phyloP scores from a whole-genome alignment of 1,140 invertebrate species.

The Cotesia typhae region DNA sequence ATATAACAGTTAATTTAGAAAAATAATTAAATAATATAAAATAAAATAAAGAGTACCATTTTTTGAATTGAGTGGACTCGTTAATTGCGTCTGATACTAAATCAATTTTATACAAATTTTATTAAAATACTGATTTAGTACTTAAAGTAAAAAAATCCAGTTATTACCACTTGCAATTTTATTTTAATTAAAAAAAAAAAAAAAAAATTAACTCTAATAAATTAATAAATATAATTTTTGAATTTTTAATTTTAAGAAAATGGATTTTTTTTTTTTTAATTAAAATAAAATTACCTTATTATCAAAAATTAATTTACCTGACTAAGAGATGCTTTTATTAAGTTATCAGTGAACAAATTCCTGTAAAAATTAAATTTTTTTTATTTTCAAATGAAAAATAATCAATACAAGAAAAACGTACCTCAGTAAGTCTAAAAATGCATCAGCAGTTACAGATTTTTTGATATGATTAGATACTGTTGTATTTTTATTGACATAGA shows the following conservation, averaged over 20 bases:
- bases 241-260: too few relatives aligned
- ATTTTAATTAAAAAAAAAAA: too few relatives aligned
- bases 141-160: too few relatives aligned
- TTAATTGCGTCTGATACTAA: constrained; percentile 58
- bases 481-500: constrained; percentile 38
- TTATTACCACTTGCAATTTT: too few relatives aligned
- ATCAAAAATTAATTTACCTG: constrained; percentile 56
- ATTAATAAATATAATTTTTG: too few relatives aligned
- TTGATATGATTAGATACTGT: constrained; percentile 30
- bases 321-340: constrained; percentile 69
- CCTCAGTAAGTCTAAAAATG: constrained; percentile 77
- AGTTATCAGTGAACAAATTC: constrained; percentile 75
- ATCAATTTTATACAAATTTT: constrained; percentile 21
- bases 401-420: constrained; percentile 46
- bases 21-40: not conserved
- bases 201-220: not conserved
- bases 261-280: too few relatives aligned
- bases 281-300: too few relatives aligned
- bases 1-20: constrained; percentile 5
- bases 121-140: too few relatives aligned
- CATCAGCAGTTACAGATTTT: constrained; percentile 71
- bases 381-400: not conserved
- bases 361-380: constrained; percentile 58
- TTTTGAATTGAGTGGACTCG: constrained; percentile 40
- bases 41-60: constrained; percentile 24